Evolutionary conservation across 2,888 invertebrate species (phyloP).

Genomic region (Cerastoderma edule): DNA sequence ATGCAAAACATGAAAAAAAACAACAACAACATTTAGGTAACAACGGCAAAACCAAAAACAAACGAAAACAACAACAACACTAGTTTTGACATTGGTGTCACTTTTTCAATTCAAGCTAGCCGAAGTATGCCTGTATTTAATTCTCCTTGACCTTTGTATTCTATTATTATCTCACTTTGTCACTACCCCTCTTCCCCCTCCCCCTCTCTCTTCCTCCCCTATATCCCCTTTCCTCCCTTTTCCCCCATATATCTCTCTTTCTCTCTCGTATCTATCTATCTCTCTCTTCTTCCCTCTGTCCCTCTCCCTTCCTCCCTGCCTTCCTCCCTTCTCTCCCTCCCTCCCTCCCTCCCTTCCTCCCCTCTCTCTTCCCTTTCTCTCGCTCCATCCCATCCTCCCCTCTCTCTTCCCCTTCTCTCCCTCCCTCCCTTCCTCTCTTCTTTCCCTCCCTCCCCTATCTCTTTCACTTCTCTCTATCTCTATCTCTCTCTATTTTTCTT

Average conservation of each 20-base stretch:
- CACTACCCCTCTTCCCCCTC: not conserved
- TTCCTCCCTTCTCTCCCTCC: not conserved
- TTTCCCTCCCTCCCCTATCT: not conserved
- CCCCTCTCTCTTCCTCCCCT: not conserved
- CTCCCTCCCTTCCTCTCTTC: not conserved
- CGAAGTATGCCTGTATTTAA: too few relatives aligned
- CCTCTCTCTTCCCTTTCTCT: not conserved
- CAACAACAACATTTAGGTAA: too few relatives aligned
- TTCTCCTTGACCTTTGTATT: too few relatives aligned
- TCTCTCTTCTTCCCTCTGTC: not conserved
- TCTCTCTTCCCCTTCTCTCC: not conserved
- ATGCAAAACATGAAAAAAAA: too few relatives aligned
- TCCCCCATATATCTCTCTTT: not conserved
- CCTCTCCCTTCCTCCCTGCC: not conserved
- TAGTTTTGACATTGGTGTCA: too few relatives aligned
- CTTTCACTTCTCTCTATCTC: not conserved
- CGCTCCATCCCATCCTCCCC: not conserved
- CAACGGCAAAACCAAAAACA: too few relatives aligned
- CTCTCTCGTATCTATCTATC: not conserved
- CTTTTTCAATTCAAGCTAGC: too few relatives aligned
- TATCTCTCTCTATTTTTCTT: not conserved
- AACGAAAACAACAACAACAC: too few relatives aligned
- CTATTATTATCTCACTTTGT: not conserved
- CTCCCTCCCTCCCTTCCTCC: not conserved
- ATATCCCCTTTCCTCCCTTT: not conserved